phyloP scores from a whole-genome alignment of 1,140 invertebrate species.

The Anastrepha obliqua region DNA sequence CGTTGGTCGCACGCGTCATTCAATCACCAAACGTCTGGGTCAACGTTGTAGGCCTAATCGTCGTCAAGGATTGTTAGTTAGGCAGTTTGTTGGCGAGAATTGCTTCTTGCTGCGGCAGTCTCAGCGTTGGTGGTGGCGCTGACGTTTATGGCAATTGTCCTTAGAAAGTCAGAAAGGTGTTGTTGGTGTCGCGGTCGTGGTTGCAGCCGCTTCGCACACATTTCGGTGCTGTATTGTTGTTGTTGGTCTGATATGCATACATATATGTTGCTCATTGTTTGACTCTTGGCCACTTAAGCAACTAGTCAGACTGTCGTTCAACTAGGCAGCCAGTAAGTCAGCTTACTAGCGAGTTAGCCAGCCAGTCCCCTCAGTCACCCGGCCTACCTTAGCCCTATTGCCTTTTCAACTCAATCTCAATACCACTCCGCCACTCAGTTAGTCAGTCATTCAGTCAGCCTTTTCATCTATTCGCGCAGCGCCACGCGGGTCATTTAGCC shows the following conservation, averaged over 20 bases:
- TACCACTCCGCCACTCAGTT: not conserved
- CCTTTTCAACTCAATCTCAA: not conserved
- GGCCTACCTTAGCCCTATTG: not conserved
- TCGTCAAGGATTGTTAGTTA: slow-evolving; percentile 1
- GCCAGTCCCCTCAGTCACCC: not conserved
- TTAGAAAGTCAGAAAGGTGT: slow-evolving; percentile 18
- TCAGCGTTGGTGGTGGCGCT: not conserved
- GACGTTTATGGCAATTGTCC: not conserved
- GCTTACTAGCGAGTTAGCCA: not conserved
- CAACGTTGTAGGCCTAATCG: slow-evolving; percentile 10
- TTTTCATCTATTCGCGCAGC: slow-evolving; percentile 44
- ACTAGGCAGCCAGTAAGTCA: slow-evolving; percentile 28
- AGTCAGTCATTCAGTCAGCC: slow-evolving; percentile 36
- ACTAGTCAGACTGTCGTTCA: not conserved
- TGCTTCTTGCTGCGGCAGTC: no score
- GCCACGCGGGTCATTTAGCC: slow-evolving; percentile 33
- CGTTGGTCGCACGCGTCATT: slow-evolving; percentile 36
- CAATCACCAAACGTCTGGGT: slow-evolving; percentile 6
- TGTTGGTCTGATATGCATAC: no score
- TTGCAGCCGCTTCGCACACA: no score
- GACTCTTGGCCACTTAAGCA: no score
- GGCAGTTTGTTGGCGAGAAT: not conserved
- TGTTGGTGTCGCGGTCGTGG: not conserved
- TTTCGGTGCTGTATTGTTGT: no score
- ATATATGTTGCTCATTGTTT: no score